Base-by-base conservation (phyloP, 2,797 vertebrate species). In the Podarcis lilfordi region DNA sequence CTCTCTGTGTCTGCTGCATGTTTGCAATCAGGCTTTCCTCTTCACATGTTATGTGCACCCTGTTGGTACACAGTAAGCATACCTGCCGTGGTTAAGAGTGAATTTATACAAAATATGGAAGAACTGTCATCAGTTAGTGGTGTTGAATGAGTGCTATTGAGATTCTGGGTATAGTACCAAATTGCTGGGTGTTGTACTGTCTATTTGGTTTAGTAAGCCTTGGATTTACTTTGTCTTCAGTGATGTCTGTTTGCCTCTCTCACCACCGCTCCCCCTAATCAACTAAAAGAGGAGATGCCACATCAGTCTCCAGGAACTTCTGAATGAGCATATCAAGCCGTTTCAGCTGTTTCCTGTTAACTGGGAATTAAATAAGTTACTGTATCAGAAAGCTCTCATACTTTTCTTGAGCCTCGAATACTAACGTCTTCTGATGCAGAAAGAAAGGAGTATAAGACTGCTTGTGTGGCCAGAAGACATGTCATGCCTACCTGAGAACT, bases 211-310 rank as follows among this genome's bases (percentile, higher is more conserved):
- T 50, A 8, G 1, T 84, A 9, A 59, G n/a, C 9, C 25, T 35
- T 84, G 82, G n/a, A 32, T 55, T 84, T 55, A 40, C 71, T 27
- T 59, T 9, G 17, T 59, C n/a, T 68, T 50, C 13, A 50, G 11
- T 40, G 25, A 40, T 17, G 1, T 77, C 8, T 85, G 61, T 35
- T 7, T 74, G 1, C 10, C 15, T 74, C 32, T 74, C 19, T 21
- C 15, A 37, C 5, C 27, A 71, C 13, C 3, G 50, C 50, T 55
- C 50, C 50, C 50, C 50, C 50, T 55, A 64, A n/a, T 79, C 32
- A 78, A 76, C 32, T 68, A 86, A n/a, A 50, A 74, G n/a, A 55
- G 23, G 43, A 84, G 61, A 86, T 78, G 40, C 9, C 75, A 86
- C 64, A 71, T 50, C 64, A 35, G 40, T 78, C n/a, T 69, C 75